phyloP scores from a whole-genome alignment of 2,113 vertebrate species.

The Tiliqua scincoides region DNA sequence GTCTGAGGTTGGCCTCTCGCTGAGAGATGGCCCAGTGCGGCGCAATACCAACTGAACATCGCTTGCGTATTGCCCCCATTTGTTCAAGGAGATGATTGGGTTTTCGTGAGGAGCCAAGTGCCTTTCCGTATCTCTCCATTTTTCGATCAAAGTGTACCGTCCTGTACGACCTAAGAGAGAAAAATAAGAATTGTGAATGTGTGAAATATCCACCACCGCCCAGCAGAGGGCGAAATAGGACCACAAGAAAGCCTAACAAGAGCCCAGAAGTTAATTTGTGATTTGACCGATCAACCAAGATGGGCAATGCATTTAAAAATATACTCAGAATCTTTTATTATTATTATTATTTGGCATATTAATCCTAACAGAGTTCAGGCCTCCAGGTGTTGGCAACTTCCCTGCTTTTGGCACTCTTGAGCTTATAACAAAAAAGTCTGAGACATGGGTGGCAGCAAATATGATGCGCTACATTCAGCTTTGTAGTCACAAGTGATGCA shows the following conservation, averaged over 20 bases:
- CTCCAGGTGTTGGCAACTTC: background rate
- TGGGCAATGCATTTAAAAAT: too few relatives aligned
- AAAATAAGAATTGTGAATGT: constrained; percentile 32
- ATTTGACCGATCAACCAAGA: too few relatives aligned
- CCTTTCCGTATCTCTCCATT: constrained; percentile 94
- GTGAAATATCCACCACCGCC: background rate
- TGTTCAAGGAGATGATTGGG: constrained; percentile 93
- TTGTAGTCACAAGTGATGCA: background rate
- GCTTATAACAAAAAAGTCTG: too few relatives aligned
- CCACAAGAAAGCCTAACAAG: background rate
- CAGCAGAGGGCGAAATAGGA: background rate
- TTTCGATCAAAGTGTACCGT: constrained; percentile 94
- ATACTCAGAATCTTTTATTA: too few relatives aligned
- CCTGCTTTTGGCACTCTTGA: background rate
- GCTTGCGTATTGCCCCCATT: constrained; percentile 97
- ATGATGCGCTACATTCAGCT: background rate
- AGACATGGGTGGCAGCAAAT: background rate
- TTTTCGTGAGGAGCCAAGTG: constrained; percentile 94
- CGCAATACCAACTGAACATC: constrained; percentile 95
- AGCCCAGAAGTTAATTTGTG: background rate
- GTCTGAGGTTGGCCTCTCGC: constrained; percentile 91
- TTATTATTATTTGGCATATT: too few relatives aligned
- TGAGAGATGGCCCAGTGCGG: constrained; percentile 92
- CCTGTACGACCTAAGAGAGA: constrained; percentile 88
- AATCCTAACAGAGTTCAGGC: too few relatives aligned